Evolutionary conservation across 2,888 invertebrate genomes (phyloP), one percentile per base, ranked within the genome.

Genomic region (Perizoma flavofasciatum): DNA sequence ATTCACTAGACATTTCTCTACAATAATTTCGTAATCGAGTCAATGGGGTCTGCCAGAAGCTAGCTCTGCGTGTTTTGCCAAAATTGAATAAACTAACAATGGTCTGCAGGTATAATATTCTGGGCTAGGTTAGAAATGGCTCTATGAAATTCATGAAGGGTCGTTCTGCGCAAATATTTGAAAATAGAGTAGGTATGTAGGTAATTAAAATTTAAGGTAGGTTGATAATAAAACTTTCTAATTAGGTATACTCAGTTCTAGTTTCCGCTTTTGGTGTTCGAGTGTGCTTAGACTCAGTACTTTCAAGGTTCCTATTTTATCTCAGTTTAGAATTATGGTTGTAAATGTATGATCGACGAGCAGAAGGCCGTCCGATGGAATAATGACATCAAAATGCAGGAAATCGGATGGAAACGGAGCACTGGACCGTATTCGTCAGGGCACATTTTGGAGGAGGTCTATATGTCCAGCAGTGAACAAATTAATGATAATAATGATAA

Each of bases 21-120:
- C 11, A 41, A 59, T 54, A 54, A 49, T 54, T 48, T 52, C 41
- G 46, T 55, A 63, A 63, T 59, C 22, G 55, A 63, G 52, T 62
- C 52, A 63, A 47, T 4, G n/a, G 47, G 55, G 56, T 63, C 52
- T 52, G 55, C 33, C 50, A 50, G 11, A 35, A 52, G 47, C 33
- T 22, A 3, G 39, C n/a, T 39, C 7, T 8, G 47, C 8, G 39
- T 59, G 53, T 53, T 49, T 45, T 40, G 34, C 33, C 9, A 33
- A 59, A 59, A 59, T 59, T 53, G 53, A 59, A 58, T 58, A 52
- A 45, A 54, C 49, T 9, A 53, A 53, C 49, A 49, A 11, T 41
- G 49, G 37, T 34, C 32, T 34, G 35, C 35, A n/a, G n/a, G 11
- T 55, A 60, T 52, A 61, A 54, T 54, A 59, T 59, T 58, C 51